phyloP scores from a whole-genome alignment of 1,140 invertebrate species.

The Zaprionus kolodkinae region DNA sequence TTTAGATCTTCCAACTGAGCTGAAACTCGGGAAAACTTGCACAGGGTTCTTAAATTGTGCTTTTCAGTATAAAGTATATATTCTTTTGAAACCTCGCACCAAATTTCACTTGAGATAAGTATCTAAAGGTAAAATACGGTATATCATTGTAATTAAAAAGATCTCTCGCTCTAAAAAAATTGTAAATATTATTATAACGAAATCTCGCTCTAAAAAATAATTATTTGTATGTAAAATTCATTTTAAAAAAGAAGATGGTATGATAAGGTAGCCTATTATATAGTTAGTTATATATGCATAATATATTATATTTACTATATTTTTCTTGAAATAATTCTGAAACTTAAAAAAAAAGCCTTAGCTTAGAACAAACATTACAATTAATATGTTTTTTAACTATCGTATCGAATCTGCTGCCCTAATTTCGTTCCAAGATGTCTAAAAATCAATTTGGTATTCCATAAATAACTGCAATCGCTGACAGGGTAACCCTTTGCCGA shows the following conservation, averaged over 20 bases:
- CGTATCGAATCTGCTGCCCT: too few relatives aligned
- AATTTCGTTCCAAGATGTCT: not conserved
- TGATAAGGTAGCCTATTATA: too few relatives aligned
- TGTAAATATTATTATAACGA: too few relatives aligned
- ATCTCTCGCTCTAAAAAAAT: not conserved
- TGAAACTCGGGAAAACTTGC: not conserved
- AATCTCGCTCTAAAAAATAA: not conserved
- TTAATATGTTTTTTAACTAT: too few relatives aligned
- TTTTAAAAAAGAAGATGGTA: not conserved
- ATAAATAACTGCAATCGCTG: slow-evolving; percentile 7
- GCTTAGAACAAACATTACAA: too few relatives aligned
- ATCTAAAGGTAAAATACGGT: not conserved
- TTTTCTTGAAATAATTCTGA: too few relatives aligned
- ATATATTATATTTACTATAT: too few relatives aligned
- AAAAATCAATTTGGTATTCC: not conserved
- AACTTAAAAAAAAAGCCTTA: too few relatives aligned
- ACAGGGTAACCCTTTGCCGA: slow-evolving; percentile 14
- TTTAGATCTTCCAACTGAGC: not conserved
- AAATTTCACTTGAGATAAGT: not conserved
- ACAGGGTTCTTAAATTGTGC: fast-evolving
- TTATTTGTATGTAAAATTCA: too few relatives aligned
- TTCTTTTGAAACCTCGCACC: not conserved
- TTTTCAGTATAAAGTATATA: not conserved
- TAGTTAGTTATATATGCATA: too few relatives aligned
- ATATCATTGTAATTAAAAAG: too few relatives aligned